These are phyloP conservation scores for Pachydiplax longipennis DNA, from an alignment of 2,888 invertebrate species.

Conservation along the genomic window DNA sequence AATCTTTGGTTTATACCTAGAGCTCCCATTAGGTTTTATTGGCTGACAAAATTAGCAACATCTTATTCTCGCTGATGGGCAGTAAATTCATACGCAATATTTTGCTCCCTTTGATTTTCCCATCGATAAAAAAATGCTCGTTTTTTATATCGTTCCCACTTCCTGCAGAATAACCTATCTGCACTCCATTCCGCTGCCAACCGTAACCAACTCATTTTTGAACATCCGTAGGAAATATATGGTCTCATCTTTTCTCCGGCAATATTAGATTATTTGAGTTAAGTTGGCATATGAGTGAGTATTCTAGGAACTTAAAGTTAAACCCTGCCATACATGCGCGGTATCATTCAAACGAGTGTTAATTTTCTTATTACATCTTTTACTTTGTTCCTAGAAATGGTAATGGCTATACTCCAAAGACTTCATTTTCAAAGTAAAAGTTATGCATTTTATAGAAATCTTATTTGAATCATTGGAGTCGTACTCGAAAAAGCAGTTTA, in stretches of 20 bases:
- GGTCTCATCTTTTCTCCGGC: not conserved
- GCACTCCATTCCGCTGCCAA: not conserved
- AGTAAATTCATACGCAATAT: not conserved
- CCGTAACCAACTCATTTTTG: not conserved
- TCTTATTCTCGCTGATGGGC: not conserved
- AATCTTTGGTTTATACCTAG: not conserved
- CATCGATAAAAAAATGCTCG: not conserved
- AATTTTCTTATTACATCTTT: too few species aligned
- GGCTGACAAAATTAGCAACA: not conserved
- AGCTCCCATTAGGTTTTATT: not conserved
- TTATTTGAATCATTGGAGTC: too few species aligned
- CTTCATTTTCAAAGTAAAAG: too few species aligned
- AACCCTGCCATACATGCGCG: too few species aligned
- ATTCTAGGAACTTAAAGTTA: too few species aligned
- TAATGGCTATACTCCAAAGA: too few species aligned
- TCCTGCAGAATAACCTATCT: not conserved
- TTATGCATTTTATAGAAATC: too few species aligned
- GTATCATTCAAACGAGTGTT: too few species aligned
- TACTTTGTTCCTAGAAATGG: too few species aligned
- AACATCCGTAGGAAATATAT: not conserved
- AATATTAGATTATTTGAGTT: not conserved
- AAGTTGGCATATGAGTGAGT: not conserved
- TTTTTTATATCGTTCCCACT: not conserved
- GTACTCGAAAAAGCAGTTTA: too few species aligned
- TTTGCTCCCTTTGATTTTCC: not conserved